Evolutionary conservation across 2,113 vertebrate species (phyloP), one percentile per base, ranked within the genome.

Genomic region (Callionymus lyra): DNA sequence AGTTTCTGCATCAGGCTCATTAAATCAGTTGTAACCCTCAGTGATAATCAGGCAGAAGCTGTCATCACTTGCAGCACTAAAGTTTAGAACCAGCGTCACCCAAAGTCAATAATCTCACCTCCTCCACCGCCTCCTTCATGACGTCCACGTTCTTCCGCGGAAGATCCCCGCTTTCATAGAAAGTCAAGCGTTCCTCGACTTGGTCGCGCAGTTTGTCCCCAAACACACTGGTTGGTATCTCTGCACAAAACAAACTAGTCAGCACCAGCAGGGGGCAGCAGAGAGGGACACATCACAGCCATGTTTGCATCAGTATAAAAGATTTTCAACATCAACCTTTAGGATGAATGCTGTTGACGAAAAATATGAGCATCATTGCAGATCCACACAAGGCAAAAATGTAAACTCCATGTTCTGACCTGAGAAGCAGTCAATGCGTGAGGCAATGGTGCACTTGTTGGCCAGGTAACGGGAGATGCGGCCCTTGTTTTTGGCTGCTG

Each of bases 391-490:
- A 35, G 3, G 15, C 6, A 17, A 9, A 6, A 10, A n/a, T 2
- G 4, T n/a, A 1, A 1, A 3, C 3, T 5, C 1, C 0, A 0
- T 0, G 0, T 0, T 5, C 81, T 72, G 76, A 95, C 94, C 94
- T 4, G 94, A 94, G 76, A 98, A 98, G 67, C 94, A 97, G 80
- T 98, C 94, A 0, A 97, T 94, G 15, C 94, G 86, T 0, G 94
- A 97, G 16, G 94, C 94, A 2, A 98, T 95, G 14, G 91, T 91
- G 81, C 94, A 98, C 50, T 98, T 98, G 84, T 98, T 98, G 14
- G 94, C 95, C 74, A 98, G 75, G 58, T 97, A 98, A 16, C 95
- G 86, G n/a, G 94, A 98, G 82, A 98, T 98, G 5, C 95, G 86
- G 0, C 95, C 95, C 63, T 97, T 98, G 85, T 98, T 98, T 80